Evolutionary conservation across 2,888 invertebrate species (phyloP), one percentile per base, ranked within the genome.

Genomic region (Piscicola geometra): DNA sequence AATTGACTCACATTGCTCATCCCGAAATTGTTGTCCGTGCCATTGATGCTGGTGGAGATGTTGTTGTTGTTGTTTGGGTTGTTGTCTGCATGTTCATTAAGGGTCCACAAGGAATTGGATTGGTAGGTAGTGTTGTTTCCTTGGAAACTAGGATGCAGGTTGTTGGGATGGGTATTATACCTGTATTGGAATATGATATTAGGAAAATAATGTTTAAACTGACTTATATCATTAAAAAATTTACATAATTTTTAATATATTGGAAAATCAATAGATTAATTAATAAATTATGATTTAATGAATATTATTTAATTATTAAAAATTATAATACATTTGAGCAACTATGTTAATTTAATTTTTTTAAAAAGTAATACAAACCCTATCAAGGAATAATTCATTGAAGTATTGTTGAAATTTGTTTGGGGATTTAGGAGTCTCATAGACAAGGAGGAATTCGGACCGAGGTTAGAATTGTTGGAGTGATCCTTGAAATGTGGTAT

Each of bases 401-500:
- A 56, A 30, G 41, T 25, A 25, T 52, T 71, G 52, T 50, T 47
- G 41, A 0, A 71, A 50, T 28, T 52, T 41, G 50, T 71, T 71
- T n/a, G 71, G 28, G 32, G 71, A 32, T 71, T 71, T 30, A 52
- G 50, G 21, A 32, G 60, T 56, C 60, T 56, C 60, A 56, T 56
- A 25, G 60, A 56, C 60, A 56, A 56, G 21, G 60, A 56, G 15
- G 52, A 30, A 50, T 52, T 71, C 52, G 52, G 18, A 47, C 1
- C 41, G 25, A 71, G 30, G 52, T 50, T 50, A 30, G 52, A 52
- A 50, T 33, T 47, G 50, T 70, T 28, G 9, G 25, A 64, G 25
- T 52, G 71, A 71, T 71, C 71, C 71, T 71, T 28, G 28, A 50
- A 52, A 25, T 9, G n/a, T 28, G n/a, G n/a, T n/a, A n/a, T n/a